Percentiles rank a stretch among this genome's conserved stretches.
Conservation (phyloP, 2,113 vertebrate species). For the Myocastor coypus region DNA sequence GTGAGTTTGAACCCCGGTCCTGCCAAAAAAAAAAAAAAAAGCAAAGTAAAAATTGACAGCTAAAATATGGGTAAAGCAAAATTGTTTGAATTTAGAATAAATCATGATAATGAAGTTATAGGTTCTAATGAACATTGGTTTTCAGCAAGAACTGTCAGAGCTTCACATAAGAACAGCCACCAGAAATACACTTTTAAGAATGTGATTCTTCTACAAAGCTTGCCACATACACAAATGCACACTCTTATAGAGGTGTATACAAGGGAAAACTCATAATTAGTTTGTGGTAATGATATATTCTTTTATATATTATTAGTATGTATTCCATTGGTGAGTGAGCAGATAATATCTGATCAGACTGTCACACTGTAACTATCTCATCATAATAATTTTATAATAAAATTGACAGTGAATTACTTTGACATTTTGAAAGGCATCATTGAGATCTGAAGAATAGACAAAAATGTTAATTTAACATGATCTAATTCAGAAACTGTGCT, state of each 20-base stretch:
- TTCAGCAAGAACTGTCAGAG: background rate
- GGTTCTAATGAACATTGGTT: slow-evolving; percentile 18
- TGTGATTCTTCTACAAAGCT: background rate
- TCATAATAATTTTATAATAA: slow-evolving; percentile 1
- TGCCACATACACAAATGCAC: background rate
- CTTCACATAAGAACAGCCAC: background rate
- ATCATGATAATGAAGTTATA: background rate
- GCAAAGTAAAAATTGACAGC: slow-evolving; percentile 3
- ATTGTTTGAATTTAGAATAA: background rate
- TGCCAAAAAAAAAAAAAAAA: no score
- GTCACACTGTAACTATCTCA: slow-evolving; percentile 37
- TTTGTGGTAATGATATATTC: background rate
- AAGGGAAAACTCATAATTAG: background rate
- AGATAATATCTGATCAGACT: slow-evolving; percentile 2
- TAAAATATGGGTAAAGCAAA: background rate
- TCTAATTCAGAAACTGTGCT: slow-evolving; percentile 50
- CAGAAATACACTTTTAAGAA: background rate
- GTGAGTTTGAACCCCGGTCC: no score
- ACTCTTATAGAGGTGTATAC: background rate
- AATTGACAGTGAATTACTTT: slow-evolving; percentile 58
- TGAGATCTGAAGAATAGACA: slow-evolving; percentile 16
- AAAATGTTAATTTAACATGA: slow-evolving; percentile 10
- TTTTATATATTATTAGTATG: background rate
- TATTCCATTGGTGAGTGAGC: background rate
- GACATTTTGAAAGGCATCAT: slow-evolving; percentile 52